phyloP scores from a whole-genome alignment of 2,797 vertebrate genomes.

The Tapera naevia region DNA sequence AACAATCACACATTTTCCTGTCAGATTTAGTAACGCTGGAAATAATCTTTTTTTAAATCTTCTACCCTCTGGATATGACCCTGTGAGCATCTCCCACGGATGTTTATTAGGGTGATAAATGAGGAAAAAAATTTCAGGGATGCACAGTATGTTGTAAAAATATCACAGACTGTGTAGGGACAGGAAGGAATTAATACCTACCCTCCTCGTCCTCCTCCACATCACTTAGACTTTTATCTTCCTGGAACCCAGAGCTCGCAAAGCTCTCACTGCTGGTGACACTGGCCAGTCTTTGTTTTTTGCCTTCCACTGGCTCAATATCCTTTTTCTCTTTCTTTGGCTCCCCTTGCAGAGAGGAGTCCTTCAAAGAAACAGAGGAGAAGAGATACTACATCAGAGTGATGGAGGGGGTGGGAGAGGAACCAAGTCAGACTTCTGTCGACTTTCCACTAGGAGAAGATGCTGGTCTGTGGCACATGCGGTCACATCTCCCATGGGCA shows the following conservation, averaged over 20 bases:
- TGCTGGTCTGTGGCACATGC: fast-evolving
- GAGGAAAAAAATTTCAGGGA: constrained; percentile 76
- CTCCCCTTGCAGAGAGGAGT: constrained; percentile 62
- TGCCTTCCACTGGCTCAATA: constrained; percentile 47
- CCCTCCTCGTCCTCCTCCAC: constrained; percentile 78
- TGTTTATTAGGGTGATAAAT: constrained; percentile 81
- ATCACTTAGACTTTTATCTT: constrained; percentile 79
- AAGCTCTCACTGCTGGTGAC: constrained; percentile 77
- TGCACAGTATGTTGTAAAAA: constrained; percentile 75
- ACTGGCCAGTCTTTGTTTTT: constrained; percentile 69
- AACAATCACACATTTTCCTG: constrained; percentile 69
- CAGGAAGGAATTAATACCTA: constrained; percentile 80
- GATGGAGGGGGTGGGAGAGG: not conserved
- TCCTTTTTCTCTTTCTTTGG: constrained; percentile 66
- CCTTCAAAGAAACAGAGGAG: constrained; percentile 58
- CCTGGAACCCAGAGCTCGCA: constrained; percentile 78
- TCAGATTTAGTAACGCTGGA: constrained; percentile 75
- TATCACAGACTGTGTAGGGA: constrained; percentile 61
- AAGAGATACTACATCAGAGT: not conserved
- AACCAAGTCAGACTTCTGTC: not conserved
- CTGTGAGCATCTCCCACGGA: constrained; percentile 74
- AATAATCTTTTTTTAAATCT: constrained; percentile 79
- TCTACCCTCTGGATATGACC: constrained; percentile 71
- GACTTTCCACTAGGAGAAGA: not conserved
- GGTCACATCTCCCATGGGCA: fast-evolving